Evolutionary conservation across 2,797 vertebrate species (phyloP).

Genomic region (Poecile montanus): DNA sequence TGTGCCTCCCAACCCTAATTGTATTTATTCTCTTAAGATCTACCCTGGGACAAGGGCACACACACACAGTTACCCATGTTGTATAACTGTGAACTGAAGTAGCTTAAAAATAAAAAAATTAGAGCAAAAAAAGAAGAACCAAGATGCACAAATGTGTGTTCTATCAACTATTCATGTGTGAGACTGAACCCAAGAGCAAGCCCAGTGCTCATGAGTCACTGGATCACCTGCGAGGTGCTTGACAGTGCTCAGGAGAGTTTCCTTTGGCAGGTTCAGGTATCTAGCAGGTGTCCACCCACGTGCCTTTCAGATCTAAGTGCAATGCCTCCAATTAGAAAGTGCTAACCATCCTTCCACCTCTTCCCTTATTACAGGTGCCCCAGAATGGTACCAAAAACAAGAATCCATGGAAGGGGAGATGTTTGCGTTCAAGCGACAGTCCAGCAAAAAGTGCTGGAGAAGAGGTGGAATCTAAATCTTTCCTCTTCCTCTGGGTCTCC

Average conservation of each 20-base stretch:
- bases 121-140: neutral
- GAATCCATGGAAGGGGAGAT: neutral
- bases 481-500: neutral
- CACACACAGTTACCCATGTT: accelerated
- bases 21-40: neutral
- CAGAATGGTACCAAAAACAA: neutral
- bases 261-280: neutral
- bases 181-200: neutral
- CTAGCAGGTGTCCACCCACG: neutral
- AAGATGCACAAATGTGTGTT: neutral
- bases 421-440: neutral
- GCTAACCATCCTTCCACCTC: neutral
- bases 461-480: neutral
- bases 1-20: neutral
- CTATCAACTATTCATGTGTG: neutral
- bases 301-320: neutral
- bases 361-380: neutral
- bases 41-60: neutral
- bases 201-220: neutral
- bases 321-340: neutral
- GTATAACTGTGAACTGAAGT: neutral
- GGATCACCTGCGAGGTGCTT: neutral
- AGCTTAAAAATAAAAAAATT: neutral
- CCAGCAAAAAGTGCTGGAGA: neutral
- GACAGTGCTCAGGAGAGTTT: neutral